Base-by-base conservation (phyloP, 92 coral and sea anemone genomes). In the Bergia sp. region DNA sequence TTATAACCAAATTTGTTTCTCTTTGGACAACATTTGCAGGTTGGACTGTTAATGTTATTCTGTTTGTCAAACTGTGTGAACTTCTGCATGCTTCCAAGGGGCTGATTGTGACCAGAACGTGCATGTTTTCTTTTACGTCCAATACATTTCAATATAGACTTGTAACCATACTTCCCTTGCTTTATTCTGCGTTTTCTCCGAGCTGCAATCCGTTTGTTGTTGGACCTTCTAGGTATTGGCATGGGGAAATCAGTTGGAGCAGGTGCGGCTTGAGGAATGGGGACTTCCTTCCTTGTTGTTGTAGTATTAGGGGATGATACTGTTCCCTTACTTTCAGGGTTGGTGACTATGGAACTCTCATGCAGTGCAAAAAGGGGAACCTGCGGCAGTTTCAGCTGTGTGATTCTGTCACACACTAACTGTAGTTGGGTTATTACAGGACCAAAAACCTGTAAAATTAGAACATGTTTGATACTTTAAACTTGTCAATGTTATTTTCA, bases 401-500 rank as follows among this genome's bases (percentile, higher is more conserved):
- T 8, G 75, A 71, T 71, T 71, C 40, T 71, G 75, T 71, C 75
- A 29, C 75, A 71, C 75, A 71, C 75, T 71, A 40, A 71, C 75
- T 71, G 40, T 71, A 71, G 75, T 12, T 71, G 75, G 75, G 40
- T 71, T 71, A 71, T 71, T 12, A 71, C 75, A 71, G 75, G 75
- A 29, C 75, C 75, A 71, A 71, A 71, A 71, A 64, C 71, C 71
- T 64, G 0, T 7, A 15, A 7, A 55, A 55, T n/a, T 61, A 29
- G 29, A 29, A 29, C 29, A 29, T 29, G 29, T 29, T 29, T 29
- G 29, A 29, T 29, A 29, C 29, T 29, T 29, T 29, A 29, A 29
- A 29, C 29, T 29, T 29, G 29, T 29, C 29, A 29, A 29, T 29
- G 29, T 29, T 29, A 29, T 29, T 29, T 29, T 29, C 29, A 29